phyloP scores from a whole-genome alignment of 1,140 invertebrate genomes.

The Dendroctonus valens region DNA sequence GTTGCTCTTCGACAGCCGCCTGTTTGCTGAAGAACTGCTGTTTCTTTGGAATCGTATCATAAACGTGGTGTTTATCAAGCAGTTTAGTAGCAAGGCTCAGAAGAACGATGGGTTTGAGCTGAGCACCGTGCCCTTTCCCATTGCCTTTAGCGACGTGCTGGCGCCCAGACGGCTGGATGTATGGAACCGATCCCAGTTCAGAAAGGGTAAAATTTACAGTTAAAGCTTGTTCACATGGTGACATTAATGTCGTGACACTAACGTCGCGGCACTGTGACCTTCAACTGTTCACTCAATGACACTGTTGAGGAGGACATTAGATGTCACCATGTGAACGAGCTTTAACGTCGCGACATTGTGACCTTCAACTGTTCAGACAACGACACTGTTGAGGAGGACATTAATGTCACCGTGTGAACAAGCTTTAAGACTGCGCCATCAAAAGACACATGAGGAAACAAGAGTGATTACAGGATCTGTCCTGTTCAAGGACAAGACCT shows the following conservation, averaged over 20 bases:
- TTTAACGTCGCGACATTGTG: not conserved
- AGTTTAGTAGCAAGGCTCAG: constrained; percentile 51
- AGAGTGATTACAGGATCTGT: constrained; percentile 35
- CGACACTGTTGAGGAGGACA: not conserved
- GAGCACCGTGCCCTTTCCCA: constrained; percentile 69
- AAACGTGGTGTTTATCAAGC: constrained; percentile 69
- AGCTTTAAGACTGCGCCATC: not conserved
- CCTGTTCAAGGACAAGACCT: constrained; percentile 62
- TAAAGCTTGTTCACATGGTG: too few species aligned
- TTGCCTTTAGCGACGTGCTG: constrained; percentile 53
- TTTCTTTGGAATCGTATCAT: constrained; percentile 76
- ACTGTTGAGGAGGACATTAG: not conserved
- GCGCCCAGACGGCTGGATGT: constrained; percentile 61
- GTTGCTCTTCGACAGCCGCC: constrained; percentile 63
- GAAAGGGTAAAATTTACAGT: constrained; percentile 49
- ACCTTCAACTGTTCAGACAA: not conserved
- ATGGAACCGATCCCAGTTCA: constrained; percentile 61
- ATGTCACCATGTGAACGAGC: constrained; percentile 2
- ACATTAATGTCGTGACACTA: too few species aligned
- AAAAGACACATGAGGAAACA: not conserved
- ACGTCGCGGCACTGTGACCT: too few species aligned
- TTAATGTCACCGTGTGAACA: too few species aligned
- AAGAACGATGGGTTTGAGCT: constrained; percentile 63
- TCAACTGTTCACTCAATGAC: too few species aligned
- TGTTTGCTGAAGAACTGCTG: constrained; percentile 64